Base-by-base conservation (phyloP, 2,113 vertebrate species). In the Rhabdomys dilectus region DNA sequence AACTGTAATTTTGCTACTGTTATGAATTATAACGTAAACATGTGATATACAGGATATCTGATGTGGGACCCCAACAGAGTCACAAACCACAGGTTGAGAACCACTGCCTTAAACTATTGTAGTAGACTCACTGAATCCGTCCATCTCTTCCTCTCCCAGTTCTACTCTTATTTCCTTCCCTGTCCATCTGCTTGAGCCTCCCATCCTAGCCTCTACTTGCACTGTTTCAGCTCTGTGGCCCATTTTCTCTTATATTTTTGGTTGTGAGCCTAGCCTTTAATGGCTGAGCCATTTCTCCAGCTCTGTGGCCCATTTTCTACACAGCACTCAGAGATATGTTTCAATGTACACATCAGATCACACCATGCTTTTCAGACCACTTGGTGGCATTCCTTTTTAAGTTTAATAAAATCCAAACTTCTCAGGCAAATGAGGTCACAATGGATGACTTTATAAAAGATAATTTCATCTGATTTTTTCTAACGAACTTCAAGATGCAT, bases 291-390 rank as follows among this genome's bases (percentile, higher is more conserved):
- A 51, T 51, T 7, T 51, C 48, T 51, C 48, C 13, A 17, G 26
- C 9, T 26, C 16, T 75, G 34, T 78, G 45, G 29, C n/a, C 31
- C 48, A 11, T 93, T 62, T 93, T 92, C 60, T 88, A 68, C 19
- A 62, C 2, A 42, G 21, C 16, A 36, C 9, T 56, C 68, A 80
- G 24, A 58, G 48, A 76, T 42, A 85, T 39, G 29, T 94, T 96
- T 93, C 66, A 81, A 62, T 51, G 22, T 5, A 22, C 42, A 12
- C 64, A 58, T 80, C 8, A 75, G 22, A 82, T 77, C 62, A 62
- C 68, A n/a, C 51, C 53, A 96, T 91, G 77, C 51, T 94, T 90
- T 96, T 94, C 91, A 84, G 89, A 85, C 56, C 56, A 66, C 24
- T 72, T 34, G 39, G 58, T 88, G 29, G 6, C 66, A 95, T 88